These are phyloP conservation scores for Athetis lepigone DNA, from an alignment of 2,888 invertebrate genomes.

Conservation along the genomic window DNA sequence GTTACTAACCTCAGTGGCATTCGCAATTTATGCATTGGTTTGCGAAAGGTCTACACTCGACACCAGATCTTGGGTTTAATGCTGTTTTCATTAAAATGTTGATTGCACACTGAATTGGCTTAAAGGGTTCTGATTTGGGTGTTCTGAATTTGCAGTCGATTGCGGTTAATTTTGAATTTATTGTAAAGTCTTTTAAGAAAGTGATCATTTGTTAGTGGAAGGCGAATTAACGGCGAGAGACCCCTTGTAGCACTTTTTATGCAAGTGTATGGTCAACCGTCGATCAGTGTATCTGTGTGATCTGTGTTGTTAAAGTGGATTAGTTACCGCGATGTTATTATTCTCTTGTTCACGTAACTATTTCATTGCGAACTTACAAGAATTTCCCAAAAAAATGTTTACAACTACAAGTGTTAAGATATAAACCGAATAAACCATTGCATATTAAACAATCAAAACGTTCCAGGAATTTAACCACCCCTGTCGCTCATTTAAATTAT, in stretches of 20 bases:
- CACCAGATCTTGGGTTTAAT: conserved; percentile 68
- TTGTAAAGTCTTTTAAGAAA: neutral
- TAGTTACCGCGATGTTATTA: too few relatives aligned
- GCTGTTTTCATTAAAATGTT: conserved; percentile 61
- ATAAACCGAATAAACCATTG: conserved; percentile 13
- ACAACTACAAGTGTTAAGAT: neutral
- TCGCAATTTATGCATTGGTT: conserved; percentile 88
- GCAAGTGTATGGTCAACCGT: too few relatives aligned
- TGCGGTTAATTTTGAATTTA: conserved; percentile 3
- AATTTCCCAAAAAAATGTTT: conserved; percentile 16
- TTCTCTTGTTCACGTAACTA: conserved; percentile 15
- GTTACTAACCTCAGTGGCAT: conserved; percentile 79
- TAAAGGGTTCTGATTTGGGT: conserved; percentile 46
- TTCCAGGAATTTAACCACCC: conserved; percentile 57
- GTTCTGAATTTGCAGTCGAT: conserved; percentile 13
- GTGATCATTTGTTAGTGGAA: too few relatives aligned
- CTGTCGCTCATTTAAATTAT: conserved; percentile 81
- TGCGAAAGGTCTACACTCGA: conserved; percentile 74
- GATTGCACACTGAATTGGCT: conserved; percentile 50
- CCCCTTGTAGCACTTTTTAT: too few relatives aligned
- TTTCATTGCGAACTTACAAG: conserved; percentile 6
- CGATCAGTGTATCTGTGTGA: too few relatives aligned
- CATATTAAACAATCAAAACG: conserved; percentile 51
- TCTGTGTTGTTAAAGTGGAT: too few relatives aligned
- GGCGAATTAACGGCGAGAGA: too few relatives aligned